Conservation (phyloP, 1,140 invertebrate species). For the Chymomyza costata region DNA sequence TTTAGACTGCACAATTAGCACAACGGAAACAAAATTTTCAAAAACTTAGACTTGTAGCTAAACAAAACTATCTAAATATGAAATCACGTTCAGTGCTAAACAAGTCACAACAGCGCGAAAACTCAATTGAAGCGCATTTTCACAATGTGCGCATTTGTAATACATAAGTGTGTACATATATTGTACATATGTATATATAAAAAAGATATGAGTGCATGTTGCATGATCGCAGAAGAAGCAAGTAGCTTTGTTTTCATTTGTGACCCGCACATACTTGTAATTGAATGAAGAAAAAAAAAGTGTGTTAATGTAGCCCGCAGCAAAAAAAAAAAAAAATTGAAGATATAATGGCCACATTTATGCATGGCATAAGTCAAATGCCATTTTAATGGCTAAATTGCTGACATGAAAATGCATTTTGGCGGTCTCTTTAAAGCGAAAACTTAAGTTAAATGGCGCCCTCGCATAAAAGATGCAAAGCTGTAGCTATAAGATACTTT, state of each 20-base stretch:
- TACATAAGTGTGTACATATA: too few relatives aligned
- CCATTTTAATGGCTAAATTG: slow-evolving; percentile 31
- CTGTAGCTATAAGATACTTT: neutral
- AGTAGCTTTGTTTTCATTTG: too few relatives aligned
- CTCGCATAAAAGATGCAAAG: neutral
- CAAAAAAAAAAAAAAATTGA: slow-evolving; percentile 5
- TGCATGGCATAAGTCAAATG: slow-evolving; percentile 32
- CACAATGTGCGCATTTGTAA: too few relatives aligned
- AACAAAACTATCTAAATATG: slow-evolving; percentile 46
- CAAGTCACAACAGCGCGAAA: slow-evolving; percentile 44
- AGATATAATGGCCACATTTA: neutral
- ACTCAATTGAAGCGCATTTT: slow-evolving; percentile 56
- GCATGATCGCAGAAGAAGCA: too few relatives aligned
- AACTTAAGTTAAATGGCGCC: neutral
- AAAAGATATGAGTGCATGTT: too few relatives aligned
- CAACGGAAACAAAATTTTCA: slow-evolving; percentile 37
- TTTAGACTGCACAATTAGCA: slow-evolving; percentile 44
- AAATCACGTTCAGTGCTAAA: slow-evolving; percentile 55
- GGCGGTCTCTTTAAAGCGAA: slow-evolving; percentile 2
- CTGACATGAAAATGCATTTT: slow-evolving; percentile 58
- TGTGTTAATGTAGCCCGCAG: slow-evolving; percentile 60
- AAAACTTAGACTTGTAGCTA: slow-evolving; percentile 7
- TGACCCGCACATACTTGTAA: neutral
- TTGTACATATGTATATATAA: too few relatives aligned
- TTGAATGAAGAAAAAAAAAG: slow-evolving; percentile 5